A percentile compares a stretch with the other conserved stretches of the same genome.
Conservation (phyloP, 2,888 invertebrate species). For the Synanthedon vespiformis region DNA sequence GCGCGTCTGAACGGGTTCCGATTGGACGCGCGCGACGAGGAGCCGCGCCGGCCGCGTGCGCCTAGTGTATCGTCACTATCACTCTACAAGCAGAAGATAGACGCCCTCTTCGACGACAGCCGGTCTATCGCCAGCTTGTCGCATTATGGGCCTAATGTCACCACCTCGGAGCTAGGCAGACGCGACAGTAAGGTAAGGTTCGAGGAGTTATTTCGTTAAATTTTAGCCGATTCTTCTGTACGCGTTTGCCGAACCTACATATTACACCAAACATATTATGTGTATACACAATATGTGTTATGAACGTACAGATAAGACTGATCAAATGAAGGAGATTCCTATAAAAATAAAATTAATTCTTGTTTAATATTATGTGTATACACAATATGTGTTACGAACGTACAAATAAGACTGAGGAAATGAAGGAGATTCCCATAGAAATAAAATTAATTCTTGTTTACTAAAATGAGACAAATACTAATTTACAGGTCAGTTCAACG, state of each 20-base stretch:
- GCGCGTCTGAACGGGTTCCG: conserved; percentile 54
- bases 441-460: no score
- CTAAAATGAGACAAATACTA: no score
- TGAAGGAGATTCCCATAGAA: no score
- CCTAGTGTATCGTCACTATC: conserved; percentile 71
- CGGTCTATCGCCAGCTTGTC: conserved; percentile 69
- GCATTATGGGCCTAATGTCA: conserved; percentile 25
- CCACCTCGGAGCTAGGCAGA: conserved; percentile 28
- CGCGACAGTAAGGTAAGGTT: conserved; percentile 44
- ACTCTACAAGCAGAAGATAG: conserved; percentile 85
- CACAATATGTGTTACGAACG: no score
- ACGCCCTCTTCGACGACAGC: conserved; percentile 84
- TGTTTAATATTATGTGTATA: not conserved
- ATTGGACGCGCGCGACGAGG: conserved; percentile 53
- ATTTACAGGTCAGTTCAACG: conserved; percentile 40
- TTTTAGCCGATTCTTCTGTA: not conserved
- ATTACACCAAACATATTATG: not conserved
- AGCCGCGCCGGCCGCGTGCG: conserved; percentile 42
- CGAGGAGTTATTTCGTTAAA: not conserved
- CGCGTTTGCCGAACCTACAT: no score
- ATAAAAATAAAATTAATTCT: no score
- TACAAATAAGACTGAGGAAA: no score
- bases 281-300: not conserved
- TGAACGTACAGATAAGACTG: no score
- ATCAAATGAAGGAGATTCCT: no score